Evolutionary conservation across 2,797 vertebrate species (phyloP), one percentile per base, ranked within the genome.

Genomic region (Eurystomus glaucurus): DNA sequence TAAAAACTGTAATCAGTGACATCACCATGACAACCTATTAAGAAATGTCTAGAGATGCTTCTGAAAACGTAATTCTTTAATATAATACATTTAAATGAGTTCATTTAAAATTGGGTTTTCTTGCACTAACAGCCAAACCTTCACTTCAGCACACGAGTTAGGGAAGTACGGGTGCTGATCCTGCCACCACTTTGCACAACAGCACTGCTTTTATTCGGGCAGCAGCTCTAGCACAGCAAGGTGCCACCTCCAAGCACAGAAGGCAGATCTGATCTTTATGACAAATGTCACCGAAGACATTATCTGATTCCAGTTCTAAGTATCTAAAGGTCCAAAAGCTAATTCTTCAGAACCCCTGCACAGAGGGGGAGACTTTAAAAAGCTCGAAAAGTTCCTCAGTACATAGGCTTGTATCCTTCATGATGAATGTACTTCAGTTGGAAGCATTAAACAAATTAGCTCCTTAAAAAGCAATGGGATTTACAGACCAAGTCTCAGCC

Each of bases 21-120:
- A 95, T 97, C 78, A 84, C 95, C 94, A 90, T 97, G 94, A 90
- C 95, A 97, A 97, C 94, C 21, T 14, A 95, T 95, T 95, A 96
- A 92, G 78, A 95, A 91, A 79, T 79, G 39, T 79, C 86, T 94
- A 64, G 77, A 96, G 80, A 85, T 85, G 64, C 45, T 90, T 91
- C 92, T 81, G 92, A 91, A 97, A 95, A 95, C 64, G 69, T 66
- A 94, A 78, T 86, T 97, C 90, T 96, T 94, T 82, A 94, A 95
- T 94, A 93, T 51, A 94, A 94, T 87, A 94, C 35, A 79, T 97
- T 96, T 96, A 93, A 96, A 95, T 74, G 54, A 79, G 76, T 92
- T 97, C 85, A 90, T 84, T 58, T n/a, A n/a, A 84, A 61, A 70
- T 4, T 1, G n/a, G 3, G 3, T 16, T 54, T 43, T 94, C 52